A percentile compares a stretch with the other conserved stretches of the same genome.
Conservation (phyloP, 1,140 invertebrate genomes). For the Mamestra configurata region DNA sequence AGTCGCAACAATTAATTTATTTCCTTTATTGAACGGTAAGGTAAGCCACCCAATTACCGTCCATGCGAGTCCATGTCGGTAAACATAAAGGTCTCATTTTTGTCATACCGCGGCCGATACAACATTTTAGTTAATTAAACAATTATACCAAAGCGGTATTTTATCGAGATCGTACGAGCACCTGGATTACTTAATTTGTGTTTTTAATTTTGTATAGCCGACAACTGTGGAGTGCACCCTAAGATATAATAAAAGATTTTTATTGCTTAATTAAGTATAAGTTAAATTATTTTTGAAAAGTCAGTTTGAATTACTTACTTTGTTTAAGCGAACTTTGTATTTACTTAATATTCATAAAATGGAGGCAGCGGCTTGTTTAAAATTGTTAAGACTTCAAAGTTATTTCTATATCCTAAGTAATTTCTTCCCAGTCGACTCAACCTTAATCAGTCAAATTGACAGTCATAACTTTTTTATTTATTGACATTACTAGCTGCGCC, state of each 20-base stretch:
- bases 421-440: too few species aligned
- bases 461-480: too few species aligned
- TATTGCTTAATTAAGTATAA: slow-evolving; percentile 23
- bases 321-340: background rate
- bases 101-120: slow-evolving; percentile 18
- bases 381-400: too few species aligned
- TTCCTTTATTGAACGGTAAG: background rate
- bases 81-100: slow-evolving; percentile 17
- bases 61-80: background rate
- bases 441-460: too few species aligned
- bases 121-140: slow-evolving; percentile 21
- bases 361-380: too few species aligned
- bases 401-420: too few species aligned
- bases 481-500: too few species aligned
- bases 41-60: slow-evolving; percentile 20
- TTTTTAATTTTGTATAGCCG: background rate
- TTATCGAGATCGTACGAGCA: slow-evolving; percentile 8
- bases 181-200: slow-evolving; percentile 14
- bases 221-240: background rate
- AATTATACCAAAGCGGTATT: slow-evolving; percentile 16
- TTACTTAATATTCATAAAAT: background rate
- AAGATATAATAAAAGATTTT: slow-evolving; percentile 23
- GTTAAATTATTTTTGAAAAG: background rate
- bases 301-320: background rate
- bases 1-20: slow-evolving; percentile 13